phyloP scores from a whole-genome alignment of 2,888 invertebrate genomes.

The Serripes groenlandicus region DNA sequence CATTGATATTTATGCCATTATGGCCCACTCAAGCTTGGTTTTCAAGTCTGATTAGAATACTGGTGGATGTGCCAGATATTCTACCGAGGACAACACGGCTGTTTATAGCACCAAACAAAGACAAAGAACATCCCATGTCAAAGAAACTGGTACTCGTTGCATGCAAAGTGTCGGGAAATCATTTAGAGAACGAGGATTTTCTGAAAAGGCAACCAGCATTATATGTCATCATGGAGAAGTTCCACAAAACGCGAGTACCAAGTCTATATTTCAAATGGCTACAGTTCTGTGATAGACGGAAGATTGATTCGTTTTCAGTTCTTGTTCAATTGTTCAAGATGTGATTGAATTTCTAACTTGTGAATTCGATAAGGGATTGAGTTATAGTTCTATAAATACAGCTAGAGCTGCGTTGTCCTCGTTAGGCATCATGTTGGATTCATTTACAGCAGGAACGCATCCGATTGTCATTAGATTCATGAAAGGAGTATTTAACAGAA shows the following conservation, averaged over 20 bases:
- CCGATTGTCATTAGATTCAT: conserved; percentile 53
- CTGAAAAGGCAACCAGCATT: conserved; percentile 32
- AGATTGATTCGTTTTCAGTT: conserved; percentile 51
- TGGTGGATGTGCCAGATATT: conserved; percentile 35
- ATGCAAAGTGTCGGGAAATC: conserved; percentile 46
- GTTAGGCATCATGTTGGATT: conserved; percentile 27
- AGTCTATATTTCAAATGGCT: conserved; percentile 60
- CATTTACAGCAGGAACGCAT: conserved; percentile 40
- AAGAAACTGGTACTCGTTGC: conserved; percentile 39
- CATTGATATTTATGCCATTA: conserved; percentile 34
- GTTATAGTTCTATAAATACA: conserved; percentile 60
- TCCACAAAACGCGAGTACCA: conserved; percentile 59
- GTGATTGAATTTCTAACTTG: conserved; percentile 51
- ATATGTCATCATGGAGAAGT: conserved; percentile 57
- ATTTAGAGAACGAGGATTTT: conserved; percentile 42
- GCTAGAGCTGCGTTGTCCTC: conserved; percentile 50
- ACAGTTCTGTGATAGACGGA: conserved; percentile 47
- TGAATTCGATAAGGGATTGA: conserved; percentile 30
- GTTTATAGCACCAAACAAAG: neutral
- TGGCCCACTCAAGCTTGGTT: conserved; percentile 57
- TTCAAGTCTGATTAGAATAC: conserved; percentile 4
- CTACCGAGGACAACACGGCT: conserved; percentile 2
- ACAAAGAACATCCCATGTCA: conserved; percentile 27
- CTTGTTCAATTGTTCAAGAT: conserved; percentile 35
- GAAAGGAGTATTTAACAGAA: conserved; percentile 41